Evolutionary conservation across 2,888 invertebrate genomes (phyloP).

Genomic region (Clistopyga incitator): DNA sequence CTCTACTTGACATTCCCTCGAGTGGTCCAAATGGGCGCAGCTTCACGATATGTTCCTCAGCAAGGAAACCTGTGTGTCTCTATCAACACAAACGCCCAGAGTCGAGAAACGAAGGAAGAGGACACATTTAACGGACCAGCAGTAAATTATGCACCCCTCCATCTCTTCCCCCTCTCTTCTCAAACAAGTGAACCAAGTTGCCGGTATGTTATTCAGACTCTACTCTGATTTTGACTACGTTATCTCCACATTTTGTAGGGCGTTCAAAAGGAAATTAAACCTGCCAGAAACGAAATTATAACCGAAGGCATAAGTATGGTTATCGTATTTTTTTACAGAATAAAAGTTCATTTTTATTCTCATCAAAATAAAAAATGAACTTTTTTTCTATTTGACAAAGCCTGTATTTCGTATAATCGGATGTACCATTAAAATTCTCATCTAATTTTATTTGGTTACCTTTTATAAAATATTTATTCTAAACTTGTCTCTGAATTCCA

Average conservation of each 20-base stretch:
- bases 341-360: background rate
- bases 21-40: background rate
- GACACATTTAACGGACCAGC: background rate
- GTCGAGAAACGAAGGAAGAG: slow-evolving; percentile 2
- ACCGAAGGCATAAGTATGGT: background rate
- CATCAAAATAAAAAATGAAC: too few relatives aligned
- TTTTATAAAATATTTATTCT: too few relatives aligned
- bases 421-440: too few relatives aligned
- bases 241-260: background rate
- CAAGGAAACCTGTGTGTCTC: background rate
- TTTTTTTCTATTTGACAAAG: too few relatives aligned
- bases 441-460: too few relatives aligned
- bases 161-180: background rate
- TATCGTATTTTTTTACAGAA: background rate
- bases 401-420: too few relatives aligned
- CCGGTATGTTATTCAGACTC: slow-evolving; percentile 5
- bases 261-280: slow-evolving; percentile 3
- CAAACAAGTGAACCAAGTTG: slow-evolving; percentile 3
- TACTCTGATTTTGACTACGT: background rate
- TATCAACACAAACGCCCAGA: slow-evolving; percentile 3
- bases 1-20: background rate
- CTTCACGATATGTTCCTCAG: background rate
- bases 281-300: background rate
- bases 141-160: slow-evolving; percentile 3
- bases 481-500: too few relatives aligned